Conservation (phyloP, 2,113 vertebrate genomes). For the Thymallus thymallus region DNA sequence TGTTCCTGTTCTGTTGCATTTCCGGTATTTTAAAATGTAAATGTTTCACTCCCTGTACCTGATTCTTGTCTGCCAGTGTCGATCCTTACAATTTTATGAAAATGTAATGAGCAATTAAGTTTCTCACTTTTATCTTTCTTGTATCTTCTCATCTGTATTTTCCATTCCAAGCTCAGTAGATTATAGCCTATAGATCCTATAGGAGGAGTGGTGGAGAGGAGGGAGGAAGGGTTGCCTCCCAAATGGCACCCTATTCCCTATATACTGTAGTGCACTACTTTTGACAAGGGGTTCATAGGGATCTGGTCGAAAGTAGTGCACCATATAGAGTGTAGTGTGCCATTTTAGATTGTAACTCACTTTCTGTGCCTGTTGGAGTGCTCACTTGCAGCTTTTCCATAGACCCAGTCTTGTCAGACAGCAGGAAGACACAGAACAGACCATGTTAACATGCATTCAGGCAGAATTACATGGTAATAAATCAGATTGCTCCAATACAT, state of each 20-base stretch:
- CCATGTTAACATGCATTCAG: not conserved
- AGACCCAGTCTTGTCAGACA: constrained; percentile 75
- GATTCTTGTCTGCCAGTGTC: no score
- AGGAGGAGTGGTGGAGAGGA: not conserved
- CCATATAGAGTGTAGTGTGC: no score
- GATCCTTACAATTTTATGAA: no score
- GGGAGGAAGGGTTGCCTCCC: not conserved
- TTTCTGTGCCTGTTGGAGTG: constrained; percentile 76
- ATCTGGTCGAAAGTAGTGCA: no score
- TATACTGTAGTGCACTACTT: no score
- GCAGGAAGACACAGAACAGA: not conserved
- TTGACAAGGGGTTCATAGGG: no score
- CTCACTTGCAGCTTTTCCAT: constrained; percentile 81
- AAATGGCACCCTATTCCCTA: no score
- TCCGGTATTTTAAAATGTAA: no score
- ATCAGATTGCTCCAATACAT: not conserved
- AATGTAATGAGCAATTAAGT: not conserved
- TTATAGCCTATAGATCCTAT: not conserved
- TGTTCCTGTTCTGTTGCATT: no score
- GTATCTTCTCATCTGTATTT: not conserved
- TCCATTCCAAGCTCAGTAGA: no score
- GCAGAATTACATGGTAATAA: not conserved
- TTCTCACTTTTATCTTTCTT: not conserved
- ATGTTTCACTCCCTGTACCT: no score
- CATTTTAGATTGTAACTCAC: constrained; percentile 65